phyloP scores from a whole-genome alignment of 37 sponge, comb jelly and placozoan genomes.

The Cladorhizidae sp. region DNA sequence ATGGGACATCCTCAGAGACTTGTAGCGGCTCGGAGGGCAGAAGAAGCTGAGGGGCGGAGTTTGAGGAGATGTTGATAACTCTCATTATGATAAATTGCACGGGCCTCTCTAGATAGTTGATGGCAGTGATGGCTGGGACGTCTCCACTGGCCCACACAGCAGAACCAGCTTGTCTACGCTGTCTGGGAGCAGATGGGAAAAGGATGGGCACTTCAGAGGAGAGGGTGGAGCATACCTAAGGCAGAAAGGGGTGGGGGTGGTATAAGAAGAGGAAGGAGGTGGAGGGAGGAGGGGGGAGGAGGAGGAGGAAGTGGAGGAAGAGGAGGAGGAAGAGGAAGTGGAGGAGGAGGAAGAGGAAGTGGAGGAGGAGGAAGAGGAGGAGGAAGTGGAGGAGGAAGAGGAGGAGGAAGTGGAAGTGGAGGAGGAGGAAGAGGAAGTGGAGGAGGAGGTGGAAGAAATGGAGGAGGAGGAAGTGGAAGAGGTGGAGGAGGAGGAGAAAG shows the following conservation, averaged over 20 bases:
- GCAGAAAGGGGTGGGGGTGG: too few relatives aligned
- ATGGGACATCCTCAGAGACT: constrained; percentile 21
- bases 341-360: too few relatives aligned
- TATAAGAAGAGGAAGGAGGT: neutral
- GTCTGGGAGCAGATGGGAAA: neutral
- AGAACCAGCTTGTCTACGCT: constrained; percentile 26
- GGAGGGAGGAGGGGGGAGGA: too few relatives aligned
- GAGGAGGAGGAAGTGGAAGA: too few relatives aligned
- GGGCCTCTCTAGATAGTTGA: constrained; percentile 42
- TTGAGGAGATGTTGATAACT: constrained; percentile 68
- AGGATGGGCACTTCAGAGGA: neutral
- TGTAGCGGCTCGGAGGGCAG: constrained; percentile 29
- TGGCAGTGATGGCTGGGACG: neutral
- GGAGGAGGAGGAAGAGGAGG: too few relatives aligned
- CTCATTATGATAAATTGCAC: constrained; percentile 68
- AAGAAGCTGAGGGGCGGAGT: constrained; percentile 69
- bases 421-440: too few relatives aligned
- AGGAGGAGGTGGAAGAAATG: too few relatives aligned
- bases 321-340: too few relatives aligned
- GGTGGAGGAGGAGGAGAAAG: too few relatives aligned
- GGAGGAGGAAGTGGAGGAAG: too few relatives aligned
- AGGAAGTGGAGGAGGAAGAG: too few relatives aligned
- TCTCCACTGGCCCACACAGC: constrained; percentile 2
- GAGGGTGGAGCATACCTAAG: constrained; percentile 59
- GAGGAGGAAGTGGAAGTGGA: too few relatives aligned